Conservation (phyloP, 2,797 vertebrate species). For the Muscicapa striata region DNA sequence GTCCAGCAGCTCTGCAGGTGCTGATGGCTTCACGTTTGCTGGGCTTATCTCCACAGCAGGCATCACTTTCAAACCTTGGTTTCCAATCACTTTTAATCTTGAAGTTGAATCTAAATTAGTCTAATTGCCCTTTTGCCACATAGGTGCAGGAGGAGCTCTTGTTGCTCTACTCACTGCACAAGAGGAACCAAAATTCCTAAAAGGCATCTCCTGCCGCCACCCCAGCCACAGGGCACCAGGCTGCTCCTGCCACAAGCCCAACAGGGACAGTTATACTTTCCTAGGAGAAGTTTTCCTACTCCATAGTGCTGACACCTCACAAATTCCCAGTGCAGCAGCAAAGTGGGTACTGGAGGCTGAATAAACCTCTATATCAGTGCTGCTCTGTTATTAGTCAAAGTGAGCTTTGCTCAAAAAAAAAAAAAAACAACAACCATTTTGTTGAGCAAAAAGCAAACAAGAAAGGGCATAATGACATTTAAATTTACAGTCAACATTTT, state of each 20-base stretch:
- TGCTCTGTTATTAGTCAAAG: not conserved
- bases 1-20: not conserved
- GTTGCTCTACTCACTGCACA: not conserved
- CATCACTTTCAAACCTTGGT: not conserved
- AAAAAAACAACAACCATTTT: not conserved
- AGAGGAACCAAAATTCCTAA: not conserved
- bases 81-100: not conserved
- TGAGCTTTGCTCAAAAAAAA: not conserved
- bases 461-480: not conserved
- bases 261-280: not conserved
- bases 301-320: not conserved
- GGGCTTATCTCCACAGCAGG: not conserved
- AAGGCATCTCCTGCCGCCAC: not conserved
- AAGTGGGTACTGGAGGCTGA: not conserved
- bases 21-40: not conserved
- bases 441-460: not conserved
- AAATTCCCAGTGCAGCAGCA: not conserved
- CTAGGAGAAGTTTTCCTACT: not conserved
- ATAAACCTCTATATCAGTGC: accelerated
- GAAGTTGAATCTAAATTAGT: not conserved
- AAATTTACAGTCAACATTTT: not conserved
- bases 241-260: not conserved
- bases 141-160: not conserved
- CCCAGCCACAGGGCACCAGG: not conserved
- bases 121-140: not conserved